Conservation (phyloP, 2,113 vertebrate genomes). For the Oreocharis arfaki region DNA sequence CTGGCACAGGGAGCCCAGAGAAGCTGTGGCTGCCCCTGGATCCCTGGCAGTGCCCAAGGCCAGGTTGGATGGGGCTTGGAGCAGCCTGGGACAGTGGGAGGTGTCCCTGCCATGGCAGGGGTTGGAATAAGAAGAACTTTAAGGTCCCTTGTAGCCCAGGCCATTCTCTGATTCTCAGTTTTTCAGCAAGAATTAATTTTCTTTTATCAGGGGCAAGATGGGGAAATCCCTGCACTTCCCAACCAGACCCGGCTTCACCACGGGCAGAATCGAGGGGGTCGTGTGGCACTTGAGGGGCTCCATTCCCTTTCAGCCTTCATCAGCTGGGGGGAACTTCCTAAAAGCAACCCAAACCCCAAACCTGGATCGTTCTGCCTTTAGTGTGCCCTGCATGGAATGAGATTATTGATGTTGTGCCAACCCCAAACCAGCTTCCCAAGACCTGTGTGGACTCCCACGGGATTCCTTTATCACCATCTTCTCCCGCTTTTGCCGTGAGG, state of each 20-base stretch:
- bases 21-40: neutral
- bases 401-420: neutral
- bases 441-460: neutral
- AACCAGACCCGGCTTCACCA: rapidly evolving
- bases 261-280: rapidly evolving
- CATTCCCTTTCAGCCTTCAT: neutral
- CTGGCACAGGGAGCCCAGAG: neutral
- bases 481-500: neutral
- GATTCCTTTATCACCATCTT: neutral
- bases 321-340: neutral
- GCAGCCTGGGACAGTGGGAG: rapidly evolving
- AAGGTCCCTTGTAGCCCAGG: neutral
- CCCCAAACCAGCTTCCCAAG: neutral
- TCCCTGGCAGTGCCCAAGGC: neutral
- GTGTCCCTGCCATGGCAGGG: neutral
- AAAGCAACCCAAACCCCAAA: neutral
- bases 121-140: neutral
- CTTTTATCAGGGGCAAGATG: neutral
- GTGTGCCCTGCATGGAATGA: rapidly evolving
- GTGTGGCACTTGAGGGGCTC: neutral
- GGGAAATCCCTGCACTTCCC: neutral
- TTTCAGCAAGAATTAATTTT: neutral
- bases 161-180: neutral
- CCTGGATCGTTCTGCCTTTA: neutral
- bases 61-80: rapidly evolving